Base-by-base conservation (phyloP, 2,113 vertebrate genomes). In the Oryzias woworae region DNA sequence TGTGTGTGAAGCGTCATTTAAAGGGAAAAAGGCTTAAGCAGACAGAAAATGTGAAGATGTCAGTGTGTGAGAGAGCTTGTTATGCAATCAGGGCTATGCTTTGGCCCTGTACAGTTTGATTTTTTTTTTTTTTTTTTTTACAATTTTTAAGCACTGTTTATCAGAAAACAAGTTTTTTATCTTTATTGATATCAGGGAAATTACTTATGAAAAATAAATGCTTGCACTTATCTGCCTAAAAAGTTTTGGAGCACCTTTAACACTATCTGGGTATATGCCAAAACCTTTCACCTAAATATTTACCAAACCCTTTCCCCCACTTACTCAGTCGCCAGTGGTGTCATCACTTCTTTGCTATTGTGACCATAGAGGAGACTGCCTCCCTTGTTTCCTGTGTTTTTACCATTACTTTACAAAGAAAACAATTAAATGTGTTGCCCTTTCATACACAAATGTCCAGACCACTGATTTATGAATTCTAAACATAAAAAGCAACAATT, bases 221-320 rank as follows among this genome's bases (percentile, higher is more conserved):
- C 36, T 8, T 13, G 28, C 5, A 10, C 14, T 2, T 58, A 55
- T 87, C 53, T 59, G 41, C 53, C 20, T 46, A 7, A 24, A 54
- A 43, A 44, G 26, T 28, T 7, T 15, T 18, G 52, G n/a, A 20
- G 3, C 51, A 67, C 66, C 77, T 83, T 79, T 83, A 66, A 60
- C 78, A 64, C 69, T 46, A 44, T 47, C 78, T 85, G 66, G 70
- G 66, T 10, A 1, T n/a, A 28, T 18, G 56, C 74, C 66, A 80
- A 70, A 66, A 18, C 36, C 68, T 42, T 26, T 60, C 17, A 53
- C 76, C 46, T 31, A 68, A 70, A 77, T 82, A 69, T 81, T 85
- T 87, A 61, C 71, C 43, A 57, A 66, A 56, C 54, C 66, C 85
- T 87, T 79, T 90, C 80, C 73, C 84, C 85, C 66, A 86, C 77